Evolutionary conservation across 1,140 invertebrate genomes (phyloP).

Genomic region (Diorhabda elongata): DNA sequence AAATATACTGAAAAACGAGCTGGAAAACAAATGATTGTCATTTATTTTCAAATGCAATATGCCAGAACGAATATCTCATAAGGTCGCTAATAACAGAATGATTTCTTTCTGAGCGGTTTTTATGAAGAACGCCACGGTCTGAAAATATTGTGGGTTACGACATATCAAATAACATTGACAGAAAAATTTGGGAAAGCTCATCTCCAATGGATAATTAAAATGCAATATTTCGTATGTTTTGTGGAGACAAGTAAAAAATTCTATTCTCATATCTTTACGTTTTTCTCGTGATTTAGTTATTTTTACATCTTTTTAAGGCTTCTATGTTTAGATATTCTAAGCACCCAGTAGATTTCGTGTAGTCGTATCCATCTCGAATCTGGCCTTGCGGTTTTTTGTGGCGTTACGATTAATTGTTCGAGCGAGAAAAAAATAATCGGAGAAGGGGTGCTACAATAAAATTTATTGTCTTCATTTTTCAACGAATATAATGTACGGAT

Average conservation of each 20-base stretch:
- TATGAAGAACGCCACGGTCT: neutral
- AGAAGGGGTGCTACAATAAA: conserved; percentile 1
- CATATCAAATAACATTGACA: too few species aligned
- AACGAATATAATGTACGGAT: conserved; percentile 2
- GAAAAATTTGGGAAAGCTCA: too few species aligned
- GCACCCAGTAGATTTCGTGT: too few species aligned
- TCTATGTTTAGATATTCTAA: too few species aligned
- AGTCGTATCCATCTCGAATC: too few species aligned
- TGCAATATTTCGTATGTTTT: too few species aligned
- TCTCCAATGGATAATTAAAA: too few species aligned
- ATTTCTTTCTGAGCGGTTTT: neutral
- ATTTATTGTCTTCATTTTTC: conserved; percentile 3
- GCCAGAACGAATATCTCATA: neutral
- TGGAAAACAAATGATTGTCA: neutral
- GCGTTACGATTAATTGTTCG: neutral
- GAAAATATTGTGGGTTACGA: neutral
- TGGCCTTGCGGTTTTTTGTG: neutral
- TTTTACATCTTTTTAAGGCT: too few species aligned
- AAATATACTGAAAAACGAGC: neutral
- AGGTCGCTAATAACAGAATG: neutral
- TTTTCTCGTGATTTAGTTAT: too few species aligned
- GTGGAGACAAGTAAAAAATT: too few species aligned
- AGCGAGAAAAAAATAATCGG: conserved; percentile 2
- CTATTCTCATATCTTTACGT: too few species aligned
- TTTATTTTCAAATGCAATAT: conserved; percentile 1